Evolutionary conservation across 2,888 invertebrate species (phyloP).

Genomic region (Laspeyria flexula): DNA sequence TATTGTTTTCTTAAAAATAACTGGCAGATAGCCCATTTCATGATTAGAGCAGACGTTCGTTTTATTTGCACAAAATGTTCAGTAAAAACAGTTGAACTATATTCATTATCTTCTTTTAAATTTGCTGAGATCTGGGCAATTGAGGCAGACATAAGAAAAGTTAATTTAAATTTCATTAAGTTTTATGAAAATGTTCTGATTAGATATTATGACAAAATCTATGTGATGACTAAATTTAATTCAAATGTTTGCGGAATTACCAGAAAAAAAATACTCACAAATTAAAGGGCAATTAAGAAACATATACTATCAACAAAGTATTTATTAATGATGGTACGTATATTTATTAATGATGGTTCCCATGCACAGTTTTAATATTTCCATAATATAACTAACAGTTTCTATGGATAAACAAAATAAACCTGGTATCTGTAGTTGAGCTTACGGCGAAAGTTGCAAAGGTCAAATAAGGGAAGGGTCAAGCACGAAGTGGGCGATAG

Average conservation of each 20-base stretch:
- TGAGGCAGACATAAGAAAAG: background rate
- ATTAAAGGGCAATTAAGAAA: no score
- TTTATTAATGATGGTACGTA: no score
- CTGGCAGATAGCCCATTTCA: background rate
- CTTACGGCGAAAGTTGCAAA: slow-evolving; percentile 20
- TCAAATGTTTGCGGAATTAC: no score
- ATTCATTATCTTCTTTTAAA: background rate
- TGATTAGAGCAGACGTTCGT: background rate
- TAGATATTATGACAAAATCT: background rate
- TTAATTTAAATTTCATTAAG: background rate
- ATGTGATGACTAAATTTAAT: no score
- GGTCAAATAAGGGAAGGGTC: slow-evolving; percentile 22
- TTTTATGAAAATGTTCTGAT: background rate
- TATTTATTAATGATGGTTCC: no score
- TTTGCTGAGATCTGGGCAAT: background rate
- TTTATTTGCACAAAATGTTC: background rate
- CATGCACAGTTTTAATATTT: no score
- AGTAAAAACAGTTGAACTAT: background rate
- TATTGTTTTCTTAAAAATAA: slow-evolving; percentile 7
- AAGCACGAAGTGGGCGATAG: slow-evolving; percentile 10
- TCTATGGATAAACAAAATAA: slow-evolving; percentile 5
- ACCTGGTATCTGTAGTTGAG: slow-evolving; percentile 2
- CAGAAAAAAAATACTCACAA: no score
- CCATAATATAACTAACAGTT: no score
- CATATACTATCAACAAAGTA: no score